Base-by-base conservation (phyloP, 2,113 vertebrate genomes). In the Nesogale talazaci region DNA sequence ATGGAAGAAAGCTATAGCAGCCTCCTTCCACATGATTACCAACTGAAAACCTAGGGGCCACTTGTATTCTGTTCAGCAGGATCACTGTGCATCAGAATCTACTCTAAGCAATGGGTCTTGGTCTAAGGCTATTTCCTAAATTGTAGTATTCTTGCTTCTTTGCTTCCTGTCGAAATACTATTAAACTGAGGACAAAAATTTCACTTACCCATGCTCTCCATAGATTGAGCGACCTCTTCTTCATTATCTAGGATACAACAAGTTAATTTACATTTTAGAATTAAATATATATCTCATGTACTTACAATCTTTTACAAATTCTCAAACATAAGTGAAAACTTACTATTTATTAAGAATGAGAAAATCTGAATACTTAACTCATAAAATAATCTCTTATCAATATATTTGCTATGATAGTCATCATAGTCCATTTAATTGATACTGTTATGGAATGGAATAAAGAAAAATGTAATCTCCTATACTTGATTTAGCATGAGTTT, bases 181-280 rank as follows among this genome's bases (percentile, higher is more conserved):
- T 36, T 85, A 70, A 95, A n/a, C 15, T 78, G 12, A 38, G 92
- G 31, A 42, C 74, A 74, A 76, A 82, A 88, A 92, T 27, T 70
- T 89, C 27, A 97, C 98, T 98, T 97, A 98, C 98, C 98, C 92
- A 97, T 83, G 89, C 63, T 69, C 74, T 94, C 97, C 98, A 98
- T 97, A 90, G 98, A 98, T 72, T 97, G 63, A n/a, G 70, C 93
- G 56, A 96, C 97, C 31, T 95, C 94, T 78, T 98, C 95, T 19
- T 98, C 97, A 94, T 79, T 72, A 95, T 5, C 98, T 98, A 95
- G 94, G 98, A 98, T 79, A 40, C 22, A 97, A 97, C 0, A 57
- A 96, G 57, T 87, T 57, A 2, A 82, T 82, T 91, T 94, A 96
- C 76, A 88, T 63, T 25, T 63, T 63, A 74, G 52, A 88, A 85